phyloP scores from a whole-genome alignment of 2,888 invertebrate genomes.

The Cinara cedri region DNA sequence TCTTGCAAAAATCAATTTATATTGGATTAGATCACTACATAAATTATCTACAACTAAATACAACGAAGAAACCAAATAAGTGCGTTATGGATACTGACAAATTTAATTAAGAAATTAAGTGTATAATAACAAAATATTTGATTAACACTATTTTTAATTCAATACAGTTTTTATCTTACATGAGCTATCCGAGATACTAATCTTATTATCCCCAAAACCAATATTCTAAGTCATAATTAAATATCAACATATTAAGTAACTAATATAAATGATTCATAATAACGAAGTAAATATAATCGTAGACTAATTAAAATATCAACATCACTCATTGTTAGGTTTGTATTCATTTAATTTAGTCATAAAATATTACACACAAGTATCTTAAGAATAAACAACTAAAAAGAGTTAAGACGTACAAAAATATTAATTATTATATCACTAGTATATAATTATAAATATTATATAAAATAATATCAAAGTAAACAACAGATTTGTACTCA shows the following conservation, averaged over 20 bases:
- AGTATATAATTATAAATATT: slow-evolving; percentile 44
- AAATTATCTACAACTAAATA: background rate
- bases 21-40: background rate
- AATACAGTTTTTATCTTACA: background rate
- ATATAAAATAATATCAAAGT: slow-evolving; percentile 41
- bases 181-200: slow-evolving; percentile 22
- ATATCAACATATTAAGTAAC: slow-evolving; percentile 30
- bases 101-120: background rate
- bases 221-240: slow-evolving; percentile 34
- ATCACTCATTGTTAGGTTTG: background rate
- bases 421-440: slow-evolving; percentile 46
- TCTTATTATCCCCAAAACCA: slow-evolving; percentile 46
- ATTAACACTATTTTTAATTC: background rate
- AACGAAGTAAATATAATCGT: slow-evolving; percentile 13
- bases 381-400: slow-evolving; percentile 39
- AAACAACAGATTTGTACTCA: slow-evolving; percentile 44
- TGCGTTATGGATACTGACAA: background rate
- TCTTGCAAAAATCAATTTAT: too few relatives aligned
- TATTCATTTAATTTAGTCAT: slow-evolving; percentile 24
- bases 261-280: background rate
- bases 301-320: background rate
- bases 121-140: background rate
- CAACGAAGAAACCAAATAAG: background rate
- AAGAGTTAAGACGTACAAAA: slow-evolving; percentile 39
- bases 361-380: slow-evolving; percentile 14